A percentile compares a stretch with the other conserved stretches of the same genome.
Conservation (phyloP, 1,140 invertebrate species). For the Megalonaias nervosa region DNA sequence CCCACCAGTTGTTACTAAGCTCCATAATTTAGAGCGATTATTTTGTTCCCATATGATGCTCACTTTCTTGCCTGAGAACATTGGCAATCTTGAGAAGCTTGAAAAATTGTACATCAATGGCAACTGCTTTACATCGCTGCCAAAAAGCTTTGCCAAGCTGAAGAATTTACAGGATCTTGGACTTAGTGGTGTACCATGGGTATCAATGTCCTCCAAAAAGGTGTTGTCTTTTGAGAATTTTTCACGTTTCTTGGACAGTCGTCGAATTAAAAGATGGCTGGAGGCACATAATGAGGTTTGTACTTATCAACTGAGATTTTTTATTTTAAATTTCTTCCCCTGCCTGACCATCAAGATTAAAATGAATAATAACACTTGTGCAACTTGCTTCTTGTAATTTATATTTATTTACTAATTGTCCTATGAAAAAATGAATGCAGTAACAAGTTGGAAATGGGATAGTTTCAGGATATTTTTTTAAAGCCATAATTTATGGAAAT, state of each 20-base stretch:
- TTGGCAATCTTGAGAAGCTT: slow-evolving; percentile 47
- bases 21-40: slow-evolving; percentile 43
- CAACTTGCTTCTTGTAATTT: too few relatives aligned
- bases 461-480: too few relatives aligned
- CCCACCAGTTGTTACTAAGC: slow-evolving; percentile 34
- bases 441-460: too few relatives aligned
- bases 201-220: slow-evolving; percentile 34
- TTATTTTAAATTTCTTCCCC: too few relatives aligned
- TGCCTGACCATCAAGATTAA: too few relatives aligned
- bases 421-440: too few relatives aligned
- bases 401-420: too few relatives aligned
- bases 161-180: slow-evolving; percentile 48
- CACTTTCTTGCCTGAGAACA: slow-evolving; percentile 42
- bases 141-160: slow-evolving; percentile 46
- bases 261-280: slow-evolving; percentile 43
- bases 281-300: slow-evolving; percentile 39
- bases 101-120: slow-evolving; percentile 46
- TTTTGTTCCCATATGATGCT: slow-evolving; percentile 47
- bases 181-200: slow-evolving; percentile 52
- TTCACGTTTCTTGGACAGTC: slow-evolving; percentile 40
- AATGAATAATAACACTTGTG: too few relatives aligned
- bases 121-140: slow-evolving; percentile 47
- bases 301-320: too few relatives aligned
- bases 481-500: too few relatives aligned
- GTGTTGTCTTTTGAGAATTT: slow-evolving; percentile 55